Conservation (phyloP, 1,140 invertebrate species). For the Zophobas atratus region DNA sequence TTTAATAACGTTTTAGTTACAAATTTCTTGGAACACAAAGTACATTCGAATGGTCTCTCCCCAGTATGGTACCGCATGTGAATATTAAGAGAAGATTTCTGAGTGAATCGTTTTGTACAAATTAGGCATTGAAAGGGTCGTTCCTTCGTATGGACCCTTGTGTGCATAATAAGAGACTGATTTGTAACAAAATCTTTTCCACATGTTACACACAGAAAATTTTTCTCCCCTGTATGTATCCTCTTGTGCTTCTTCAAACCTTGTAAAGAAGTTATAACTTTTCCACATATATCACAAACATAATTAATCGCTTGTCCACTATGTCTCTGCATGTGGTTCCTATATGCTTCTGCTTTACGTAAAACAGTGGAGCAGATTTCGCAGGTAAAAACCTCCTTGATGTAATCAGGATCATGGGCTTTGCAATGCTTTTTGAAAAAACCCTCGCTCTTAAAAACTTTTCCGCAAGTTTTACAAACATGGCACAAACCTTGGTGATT, state of each 20-base stretch:
- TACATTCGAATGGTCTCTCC: constrained; percentile 45
- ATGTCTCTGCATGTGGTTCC: background rate
- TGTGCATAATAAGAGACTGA: constrained; percentile 32
- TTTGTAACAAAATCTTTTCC: constrained; percentile 41
- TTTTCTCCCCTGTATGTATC: constrained; percentile 79
- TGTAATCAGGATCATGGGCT: no score
- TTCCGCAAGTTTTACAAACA: no score
- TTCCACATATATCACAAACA: constrained; percentile 48
- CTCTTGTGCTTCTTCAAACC: constrained; percentile 76
- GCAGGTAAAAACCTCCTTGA: no score
- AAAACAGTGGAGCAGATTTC: background rate
- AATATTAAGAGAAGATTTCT: constrained; percentile 68
- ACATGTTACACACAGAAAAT: constrained; percentile 44
- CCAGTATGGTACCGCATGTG: constrained; percentile 49
- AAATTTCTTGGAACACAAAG: no score
- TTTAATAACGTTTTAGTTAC: no score
- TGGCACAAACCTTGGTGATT: no score
- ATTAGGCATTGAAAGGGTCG: constrained; percentile 83
- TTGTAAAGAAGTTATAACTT: constrained; percentile 20
- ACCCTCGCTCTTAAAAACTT: no score
- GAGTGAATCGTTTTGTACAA: constrained; percentile 82
- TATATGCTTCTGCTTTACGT: background rate
- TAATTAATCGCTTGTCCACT: background rate
- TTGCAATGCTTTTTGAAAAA: no score
- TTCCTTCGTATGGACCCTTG: constrained; percentile 51